Base-by-base conservation (phyloP, 2,888 invertebrate species). In the Spatulosminthurus flaviceps region DNA sequence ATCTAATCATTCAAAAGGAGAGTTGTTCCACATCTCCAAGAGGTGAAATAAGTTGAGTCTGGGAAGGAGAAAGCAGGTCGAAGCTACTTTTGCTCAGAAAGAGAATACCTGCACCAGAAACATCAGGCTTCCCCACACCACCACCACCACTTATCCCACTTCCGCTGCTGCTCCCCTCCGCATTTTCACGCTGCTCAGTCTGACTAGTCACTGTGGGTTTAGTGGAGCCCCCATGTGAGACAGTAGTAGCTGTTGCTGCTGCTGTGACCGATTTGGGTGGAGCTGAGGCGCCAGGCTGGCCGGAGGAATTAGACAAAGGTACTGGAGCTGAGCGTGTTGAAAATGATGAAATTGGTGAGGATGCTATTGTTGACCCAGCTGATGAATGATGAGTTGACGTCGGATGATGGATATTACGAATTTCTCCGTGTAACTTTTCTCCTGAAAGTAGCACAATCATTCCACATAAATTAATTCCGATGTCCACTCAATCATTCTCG, bases 241-340 rank as follows among this genome's bases (percentile, higher is more conserved):
- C 80, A 22, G 81, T 78, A 22, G 51, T 22, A n/a, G 71, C 21
- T 13, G 72, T 72, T 5, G 78, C 19, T 22, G 72, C 22, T 42
- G 72, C 29, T 21, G 64, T 34, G 1, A 24, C 69, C 64, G 78
- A 72, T 26, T 77, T 77, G 21, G 28, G 29, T 13, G 77, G 51
- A 74, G n/a, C 74, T 7, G 76, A 5, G 21, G 76, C 22, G n/a
- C 43, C 29, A 26, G 42, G 43, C 22, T 43, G 41, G 26, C 34
- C 34, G 19, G 61, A 41, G 22, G 61, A n/a, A 13, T 16, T 34
- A n/a, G 78, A 72, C 16, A 64, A 71, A 61, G 83, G 82, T 81
- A 83, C 82, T 71, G 82, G 83, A 75, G 83, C 84, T 60, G 84
- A 83, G 79, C 84, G 81, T 43, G 83, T 80, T 69, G 84, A 84